Evolutionary conservation across 2,113 vertebrate genomes (phyloP).

Genomic region (Lota lota): DNA sequence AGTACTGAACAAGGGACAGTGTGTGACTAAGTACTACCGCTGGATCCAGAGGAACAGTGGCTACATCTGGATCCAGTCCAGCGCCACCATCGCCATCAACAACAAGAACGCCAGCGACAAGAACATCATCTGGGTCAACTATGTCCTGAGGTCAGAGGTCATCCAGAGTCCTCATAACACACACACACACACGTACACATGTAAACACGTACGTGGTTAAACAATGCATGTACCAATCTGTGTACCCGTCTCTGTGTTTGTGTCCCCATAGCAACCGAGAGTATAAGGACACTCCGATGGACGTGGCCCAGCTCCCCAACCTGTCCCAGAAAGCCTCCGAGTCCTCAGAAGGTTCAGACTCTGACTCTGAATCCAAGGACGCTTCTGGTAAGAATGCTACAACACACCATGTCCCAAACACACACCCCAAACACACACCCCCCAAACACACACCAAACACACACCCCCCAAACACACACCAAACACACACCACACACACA

Average conservation of each 20-base stretch:
- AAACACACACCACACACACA: too few species aligned
- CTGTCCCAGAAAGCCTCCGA: constrained; percentile 94
- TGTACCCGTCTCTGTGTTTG: background rate
- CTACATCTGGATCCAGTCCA: constrained; percentile 99
- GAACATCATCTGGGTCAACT: constrained; percentile 99
- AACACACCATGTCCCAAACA: too few species aligned
- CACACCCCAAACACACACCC: too few species aligned
- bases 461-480: too few species aligned
- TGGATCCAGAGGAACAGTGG: constrained; percentile 98
- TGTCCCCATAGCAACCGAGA: constrained; percentile 82
- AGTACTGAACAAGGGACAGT: constrained; percentile 99
- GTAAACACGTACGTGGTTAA: background rate
- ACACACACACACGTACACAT: background rate
- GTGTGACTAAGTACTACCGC: constrained; percentile 97
- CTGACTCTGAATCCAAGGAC: constrained; percentile 97
- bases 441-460: too few species aligned
- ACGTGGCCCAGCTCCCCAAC: constrained; percentile 93
- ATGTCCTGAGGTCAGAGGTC: constrained; percentile 89
- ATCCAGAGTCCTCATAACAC: background rate
- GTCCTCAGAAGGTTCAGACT: constrained; percentile 95
- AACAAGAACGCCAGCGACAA: constrained; percentile 96
- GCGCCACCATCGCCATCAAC: constrained; percentile 94
- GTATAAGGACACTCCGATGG: constrained; percentile 96
- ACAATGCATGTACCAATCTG: too few species aligned
- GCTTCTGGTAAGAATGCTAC: constrained; percentile 83